phyloP scores from a whole-genome alignment of 1,140 invertebrate species.

The Listronotus bonariensis region DNA sequence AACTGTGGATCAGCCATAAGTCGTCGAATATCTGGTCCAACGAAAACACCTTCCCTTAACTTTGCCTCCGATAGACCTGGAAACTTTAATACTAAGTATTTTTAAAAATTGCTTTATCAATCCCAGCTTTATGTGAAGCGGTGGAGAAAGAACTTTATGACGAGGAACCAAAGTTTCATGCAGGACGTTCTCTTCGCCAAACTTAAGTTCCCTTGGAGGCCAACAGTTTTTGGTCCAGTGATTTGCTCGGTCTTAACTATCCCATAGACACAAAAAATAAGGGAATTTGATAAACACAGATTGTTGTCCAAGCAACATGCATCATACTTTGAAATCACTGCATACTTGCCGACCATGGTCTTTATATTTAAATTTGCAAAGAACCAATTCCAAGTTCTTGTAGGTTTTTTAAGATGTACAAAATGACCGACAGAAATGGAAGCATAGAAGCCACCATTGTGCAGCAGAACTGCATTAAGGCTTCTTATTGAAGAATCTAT shows the following conservation, averaged over 20 bases:
- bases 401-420: constrained; percentile 6
- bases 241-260: too few species aligned
- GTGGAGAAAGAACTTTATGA: too few species aligned
- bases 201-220: not conserved
- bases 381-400: constrained; percentile 16
- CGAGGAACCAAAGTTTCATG: not conserved
- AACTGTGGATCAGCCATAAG: not conserved
- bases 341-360: constrained; percentile 6
- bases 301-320: constrained; percentile 17
- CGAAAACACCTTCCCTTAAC: not conserved
- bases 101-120: not conserved
- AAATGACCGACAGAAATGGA: constrained; percentile 5
- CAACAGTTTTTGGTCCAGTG: too few species aligned
- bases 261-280: too few species aligned
- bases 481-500: constrained; percentile 20
- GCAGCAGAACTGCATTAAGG: constrained; percentile 8
- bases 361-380: constrained; percentile 14
- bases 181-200: constrained; percentile 1
- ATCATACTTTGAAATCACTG: constrained; percentile 11
- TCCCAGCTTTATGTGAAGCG: too few species aligned
- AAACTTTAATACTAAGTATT: constrained; percentile 10
- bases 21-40: constrained; percentile 4
- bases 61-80: constrained; percentile 8
- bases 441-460: constrained; percentile 14
- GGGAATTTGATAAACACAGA: constrained; percentile 2